phyloP scores from a whole-genome alignment of 2,113 vertebrate species.

The Apodemus sylvaticus region DNA sequence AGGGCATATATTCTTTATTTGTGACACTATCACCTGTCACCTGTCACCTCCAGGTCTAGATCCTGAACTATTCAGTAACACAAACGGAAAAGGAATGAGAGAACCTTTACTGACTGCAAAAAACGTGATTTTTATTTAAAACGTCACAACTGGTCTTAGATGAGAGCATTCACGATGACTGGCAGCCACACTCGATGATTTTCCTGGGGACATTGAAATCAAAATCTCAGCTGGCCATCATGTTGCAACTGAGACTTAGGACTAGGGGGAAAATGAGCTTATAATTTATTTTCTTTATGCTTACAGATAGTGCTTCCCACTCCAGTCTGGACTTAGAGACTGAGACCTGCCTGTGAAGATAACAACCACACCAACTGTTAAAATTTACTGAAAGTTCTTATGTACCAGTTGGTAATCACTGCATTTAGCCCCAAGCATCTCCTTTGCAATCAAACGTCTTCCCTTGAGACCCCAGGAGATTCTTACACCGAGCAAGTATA shows the following conservation, averaged over 20 bases:
- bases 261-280: neutral
- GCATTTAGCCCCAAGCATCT: neutral
- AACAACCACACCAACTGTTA: neutral
- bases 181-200: neutral
- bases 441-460: neutral
- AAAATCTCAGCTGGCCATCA: neutral
- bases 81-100: constrained; percentile 32
- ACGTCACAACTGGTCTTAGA: neutral
- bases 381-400: neutral
- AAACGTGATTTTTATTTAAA: constrained; percentile 62
- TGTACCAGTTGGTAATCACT: neutral
- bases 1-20: constrained; percentile 51
- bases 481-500: neutral
- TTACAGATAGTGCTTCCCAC: neutral
- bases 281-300: constrained; percentile 28
- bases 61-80: constrained; percentile 48
- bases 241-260: neutral
- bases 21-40: constrained; percentile 42
- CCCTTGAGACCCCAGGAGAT: neutral
- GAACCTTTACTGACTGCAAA: constrained; percentile 29
- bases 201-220: neutral
- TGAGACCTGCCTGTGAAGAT: neutral
- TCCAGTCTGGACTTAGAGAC: neutral
- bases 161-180: neutral
- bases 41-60: constrained; percentile 61